These are phyloP conservation scores for Ceuthmochares aereus DNA, from an alignment of 2,113 vertebrate genomes.

Conservation along the genomic window DNA sequence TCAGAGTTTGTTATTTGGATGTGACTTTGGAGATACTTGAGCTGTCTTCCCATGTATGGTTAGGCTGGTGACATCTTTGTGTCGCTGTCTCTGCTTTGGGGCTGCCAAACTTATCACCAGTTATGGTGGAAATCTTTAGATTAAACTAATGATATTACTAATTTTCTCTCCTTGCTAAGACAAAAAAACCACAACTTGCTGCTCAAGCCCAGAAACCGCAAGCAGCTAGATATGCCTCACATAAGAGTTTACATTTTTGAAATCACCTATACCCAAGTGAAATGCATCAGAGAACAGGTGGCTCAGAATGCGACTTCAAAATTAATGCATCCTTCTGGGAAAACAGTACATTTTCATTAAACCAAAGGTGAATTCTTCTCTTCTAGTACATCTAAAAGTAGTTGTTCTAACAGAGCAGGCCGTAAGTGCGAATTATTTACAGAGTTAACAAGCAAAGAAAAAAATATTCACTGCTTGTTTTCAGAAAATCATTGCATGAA, in stretches of 20 bases:
- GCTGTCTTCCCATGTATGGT: background rate
- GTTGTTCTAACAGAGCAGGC: background rate
- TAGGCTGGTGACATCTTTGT: background rate
- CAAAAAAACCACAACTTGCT: background rate
- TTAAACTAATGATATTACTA: background rate
- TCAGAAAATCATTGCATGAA: background rate
- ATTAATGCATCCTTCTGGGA: constrained; percentile 15
- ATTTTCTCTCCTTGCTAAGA: background rate
- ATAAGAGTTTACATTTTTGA: background rate
- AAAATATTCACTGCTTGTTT: background rate
- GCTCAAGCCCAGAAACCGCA: background rate
- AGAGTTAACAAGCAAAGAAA: background rate
- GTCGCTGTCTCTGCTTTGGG: background rate
- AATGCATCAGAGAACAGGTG: constrained; percentile 25
- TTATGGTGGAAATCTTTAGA: background rate
- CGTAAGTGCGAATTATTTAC: constrained; percentile 17
- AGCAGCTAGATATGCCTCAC: background rate
- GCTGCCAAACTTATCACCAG: background rate
- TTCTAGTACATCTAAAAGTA: background rate
- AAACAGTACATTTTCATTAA: background rate
- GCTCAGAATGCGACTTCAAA: constrained; percentile 8
- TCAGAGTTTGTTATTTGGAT: background rate
- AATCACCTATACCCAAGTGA: background rate
- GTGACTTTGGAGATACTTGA: background rate
- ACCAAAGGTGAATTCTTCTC: background rate